phyloP scores from a whole-genome alignment of 2,888 invertebrate species.

The Cataglyphis cursor region DNA sequence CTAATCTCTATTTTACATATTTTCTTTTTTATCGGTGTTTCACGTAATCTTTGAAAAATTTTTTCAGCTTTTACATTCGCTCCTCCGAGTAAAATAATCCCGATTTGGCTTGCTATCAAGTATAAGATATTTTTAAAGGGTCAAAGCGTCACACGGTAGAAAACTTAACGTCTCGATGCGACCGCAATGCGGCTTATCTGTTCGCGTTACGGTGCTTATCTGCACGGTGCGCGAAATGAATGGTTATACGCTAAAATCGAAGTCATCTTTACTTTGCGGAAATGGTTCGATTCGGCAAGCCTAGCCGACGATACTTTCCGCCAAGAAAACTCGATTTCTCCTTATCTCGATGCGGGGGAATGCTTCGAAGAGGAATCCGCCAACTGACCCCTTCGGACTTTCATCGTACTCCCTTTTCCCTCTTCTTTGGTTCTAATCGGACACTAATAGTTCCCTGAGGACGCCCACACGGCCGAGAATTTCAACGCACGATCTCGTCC shows the following conservation, averaged over 20 bases:
- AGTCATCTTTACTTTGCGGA: slow-evolving; percentile 37
- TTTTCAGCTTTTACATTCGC: background rate
- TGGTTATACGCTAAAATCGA: slow-evolving; percentile 41
- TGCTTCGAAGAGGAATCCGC: slow-evolving; percentile 62
- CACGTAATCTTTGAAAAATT: background rate
- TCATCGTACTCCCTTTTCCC: slow-evolving; percentile 44
- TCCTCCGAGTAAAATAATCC: slow-evolving; percentile 3
- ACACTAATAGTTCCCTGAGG: slow-evolving; percentile 75
- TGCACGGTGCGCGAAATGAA: slow-evolving; percentile 33
- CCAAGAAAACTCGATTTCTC: slow-evolving; percentile 73
- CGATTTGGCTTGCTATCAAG: slow-evolving; percentile 2
- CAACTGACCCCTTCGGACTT: slow-evolving; percentile 63
- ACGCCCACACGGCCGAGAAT: slow-evolving; percentile 69
- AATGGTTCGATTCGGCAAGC: slow-evolving; percentile 39
- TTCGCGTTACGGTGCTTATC: slow-evolving; percentile 42
- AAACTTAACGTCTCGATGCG: slow-evolving; percentile 44
- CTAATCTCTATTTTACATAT: background rate
- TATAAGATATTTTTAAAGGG: slow-evolving; percentile 5
- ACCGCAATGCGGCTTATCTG: slow-evolving; percentile 49
- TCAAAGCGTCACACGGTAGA: slow-evolving; percentile 5
- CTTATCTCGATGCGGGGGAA: slow-evolving; percentile 74
- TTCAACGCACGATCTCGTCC: slow-evolving; percentile 71
- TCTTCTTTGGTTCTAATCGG: slow-evolving; percentile 71
- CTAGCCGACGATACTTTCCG: slow-evolving; percentile 52
- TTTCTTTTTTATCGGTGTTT: background rate